Conservation (phyloP, 2,113 vertebrate species). For the Ameiurus melas region DNA sequence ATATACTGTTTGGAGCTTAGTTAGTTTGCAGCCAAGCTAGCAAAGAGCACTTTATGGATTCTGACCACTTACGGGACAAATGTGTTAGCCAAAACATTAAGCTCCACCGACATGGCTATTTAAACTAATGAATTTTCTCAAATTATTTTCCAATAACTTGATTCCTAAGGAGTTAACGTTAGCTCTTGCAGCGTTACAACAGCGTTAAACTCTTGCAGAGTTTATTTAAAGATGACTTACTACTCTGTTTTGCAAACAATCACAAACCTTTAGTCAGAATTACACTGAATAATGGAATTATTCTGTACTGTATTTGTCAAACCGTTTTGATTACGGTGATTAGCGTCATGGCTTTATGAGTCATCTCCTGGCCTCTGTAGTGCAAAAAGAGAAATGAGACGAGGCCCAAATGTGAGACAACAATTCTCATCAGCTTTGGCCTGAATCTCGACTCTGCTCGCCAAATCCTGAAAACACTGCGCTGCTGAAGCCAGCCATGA, state of each 20-base stretch:
- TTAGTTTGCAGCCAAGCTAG: background rate
- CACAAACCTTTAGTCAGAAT: background rate
- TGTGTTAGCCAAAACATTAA: background rate
- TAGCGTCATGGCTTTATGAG: constrained; percentile 22
- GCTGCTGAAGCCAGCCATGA: constrained; percentile 1
- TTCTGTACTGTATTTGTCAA: constrained; percentile 18
- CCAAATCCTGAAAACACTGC: constrained; percentile 17
- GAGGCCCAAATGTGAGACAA: constrained; percentile 36
- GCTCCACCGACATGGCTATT: background rate
- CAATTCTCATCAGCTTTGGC: constrained; percentile 45
- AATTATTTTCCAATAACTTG: background rate
- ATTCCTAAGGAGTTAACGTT: background rate
- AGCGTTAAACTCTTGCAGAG: too few species aligned
- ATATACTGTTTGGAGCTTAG: background rate
- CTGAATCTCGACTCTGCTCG: background rate
- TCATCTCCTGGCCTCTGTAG: constrained; percentile 23
- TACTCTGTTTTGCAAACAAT: background rate
- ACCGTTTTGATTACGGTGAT: constrained; percentile 11
- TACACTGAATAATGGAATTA: background rate
- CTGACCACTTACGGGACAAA: background rate
- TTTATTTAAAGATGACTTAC: constrained; percentile 1
- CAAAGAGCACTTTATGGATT: background rate
- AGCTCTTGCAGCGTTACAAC: background rate
- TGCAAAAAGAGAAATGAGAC: constrained; percentile 15
- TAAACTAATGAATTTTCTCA: background rate